Conservation (phyloP, 2,888 invertebrate genomes). For the Anagyrus pseudococci region DNA sequence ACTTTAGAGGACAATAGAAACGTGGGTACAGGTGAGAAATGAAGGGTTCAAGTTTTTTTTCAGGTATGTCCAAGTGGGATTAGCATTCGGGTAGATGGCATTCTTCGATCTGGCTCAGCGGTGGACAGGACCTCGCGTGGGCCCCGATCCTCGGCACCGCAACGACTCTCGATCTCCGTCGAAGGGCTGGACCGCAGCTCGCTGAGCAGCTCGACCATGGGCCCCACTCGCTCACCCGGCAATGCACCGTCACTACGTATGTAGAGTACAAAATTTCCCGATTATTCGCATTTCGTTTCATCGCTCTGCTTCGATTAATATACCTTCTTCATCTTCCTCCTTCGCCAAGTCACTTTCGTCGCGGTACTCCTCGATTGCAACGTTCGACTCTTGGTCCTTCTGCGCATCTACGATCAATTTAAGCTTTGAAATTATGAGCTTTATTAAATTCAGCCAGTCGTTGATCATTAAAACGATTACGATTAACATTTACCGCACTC, state of each 20-base stretch:
- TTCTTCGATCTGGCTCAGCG: slow-evolving; percentile 52
- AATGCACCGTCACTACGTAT: slow-evolving; percentile 41
- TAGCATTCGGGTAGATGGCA: slow-evolving; percentile 44
- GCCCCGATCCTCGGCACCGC: slow-evolving; percentile 53
- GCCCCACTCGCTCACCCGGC: slow-evolving; percentile 69
- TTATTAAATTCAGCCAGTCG: background rate
- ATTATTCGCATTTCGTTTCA: background rate
- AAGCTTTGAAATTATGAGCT: too few species aligned
- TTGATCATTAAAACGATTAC: background rate
- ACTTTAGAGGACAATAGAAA: too few species aligned
- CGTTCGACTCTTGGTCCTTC: slow-evolving; percentile 6
- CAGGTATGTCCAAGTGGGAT: too few species aligned
- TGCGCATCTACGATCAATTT: background rate
- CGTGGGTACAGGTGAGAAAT: too few species aligned
- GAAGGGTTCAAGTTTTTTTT: too few species aligned
- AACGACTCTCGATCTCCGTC: slow-evolving; percentile 72
- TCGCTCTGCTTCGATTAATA: background rate
- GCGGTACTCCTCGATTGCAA: background rate
- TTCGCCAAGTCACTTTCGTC: background rate
- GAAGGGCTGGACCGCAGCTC: slow-evolving; percentile 83
- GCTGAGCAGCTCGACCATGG: slow-evolving; percentile 86
- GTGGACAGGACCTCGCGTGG: slow-evolving; percentile 55
- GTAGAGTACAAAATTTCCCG: too few species aligned
- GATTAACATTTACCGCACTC: slow-evolving; percentile 52
- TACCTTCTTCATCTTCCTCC: slow-evolving; percentile 5